phyloP scores from a whole-genome alignment of 2,113 vertebrate genomes.

The Rissa tridactyla region DNA sequence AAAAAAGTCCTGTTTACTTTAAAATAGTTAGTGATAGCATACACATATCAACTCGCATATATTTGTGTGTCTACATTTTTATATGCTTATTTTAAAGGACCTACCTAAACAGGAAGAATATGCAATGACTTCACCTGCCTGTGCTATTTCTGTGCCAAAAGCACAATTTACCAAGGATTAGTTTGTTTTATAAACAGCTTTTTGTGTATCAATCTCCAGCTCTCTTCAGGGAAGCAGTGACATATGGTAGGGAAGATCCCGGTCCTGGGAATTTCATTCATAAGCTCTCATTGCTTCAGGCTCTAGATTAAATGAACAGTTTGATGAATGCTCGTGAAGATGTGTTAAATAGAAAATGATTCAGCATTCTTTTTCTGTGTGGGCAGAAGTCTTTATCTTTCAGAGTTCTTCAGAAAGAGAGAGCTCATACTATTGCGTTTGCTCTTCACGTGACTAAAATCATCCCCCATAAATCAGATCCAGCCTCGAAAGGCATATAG shows the following conservation, averaged over 20 bases:
- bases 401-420: background rate
- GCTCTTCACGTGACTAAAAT: background rate
- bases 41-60: background rate
- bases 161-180: background rate
- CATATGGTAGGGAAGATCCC: background rate
- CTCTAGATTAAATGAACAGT: background rate
- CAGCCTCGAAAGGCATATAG: background rate
- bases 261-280: background rate
- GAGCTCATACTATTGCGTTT: background rate
- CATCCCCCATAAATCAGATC: background rate
- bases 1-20: background rate
- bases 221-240: background rate
- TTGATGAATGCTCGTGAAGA: slow-evolving; percentile 6
- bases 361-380: background rate
- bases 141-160: background rate
- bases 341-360: background rate
- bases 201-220: background rate
- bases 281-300: background rate
- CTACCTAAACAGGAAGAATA: background rate
- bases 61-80: background rate
- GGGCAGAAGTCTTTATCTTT: background rate
- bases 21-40: background rate
- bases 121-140: background rate
- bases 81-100: background rate
- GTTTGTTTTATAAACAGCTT: background rate